phyloP scores from a whole-genome alignment of 2,888 invertebrate genomes.

The Chesias legatella region DNA sequence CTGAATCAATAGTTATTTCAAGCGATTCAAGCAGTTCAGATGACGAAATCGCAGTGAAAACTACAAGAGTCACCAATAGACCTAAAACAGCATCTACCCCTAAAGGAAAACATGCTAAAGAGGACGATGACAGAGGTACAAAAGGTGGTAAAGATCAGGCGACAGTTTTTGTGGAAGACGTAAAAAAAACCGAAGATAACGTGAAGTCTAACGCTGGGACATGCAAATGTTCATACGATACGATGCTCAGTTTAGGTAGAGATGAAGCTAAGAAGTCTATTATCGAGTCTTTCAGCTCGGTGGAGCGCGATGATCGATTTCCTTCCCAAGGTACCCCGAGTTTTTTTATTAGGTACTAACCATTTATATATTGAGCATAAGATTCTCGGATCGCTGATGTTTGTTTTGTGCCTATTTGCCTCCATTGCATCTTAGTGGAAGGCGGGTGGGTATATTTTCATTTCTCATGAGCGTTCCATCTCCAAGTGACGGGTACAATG shows the following conservation, averaged over 20 bases:
- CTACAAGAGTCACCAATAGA: slow-evolving; percentile 14
- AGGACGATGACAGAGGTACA: slow-evolving; percentile 4
- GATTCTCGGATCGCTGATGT: no score
- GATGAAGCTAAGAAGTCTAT: slow-evolving; percentile 56
- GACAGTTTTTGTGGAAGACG: no score
- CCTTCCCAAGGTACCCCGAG: slow-evolving; percentile 62
- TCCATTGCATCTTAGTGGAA: no score
- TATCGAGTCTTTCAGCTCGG: slow-evolving; percentile 60
- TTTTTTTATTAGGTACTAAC: no score
- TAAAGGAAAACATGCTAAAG: slow-evolving; percentile 9
- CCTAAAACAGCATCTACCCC: slow-evolving; percentile 27
- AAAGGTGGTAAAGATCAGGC: not conserved
- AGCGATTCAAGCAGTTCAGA: slow-evolving; percentile 41
- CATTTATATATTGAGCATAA: no score
- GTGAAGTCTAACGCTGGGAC: slow-evolving; percentile 11
- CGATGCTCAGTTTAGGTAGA: slow-evolving; percentile 35
- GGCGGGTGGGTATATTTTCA: no score
- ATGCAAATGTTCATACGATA: slow-evolving; percentile 26
- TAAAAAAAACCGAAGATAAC: slow-evolving; percentile 1
- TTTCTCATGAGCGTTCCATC: no score
- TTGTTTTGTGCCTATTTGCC: no score
- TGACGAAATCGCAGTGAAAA: slow-evolving; percentile 27
- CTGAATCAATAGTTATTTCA: slow-evolving; percentile 45
- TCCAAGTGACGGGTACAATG: no score
- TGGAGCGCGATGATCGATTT: slow-evolving; percentile 56